Conservation (phyloP, 2,888 invertebrate species). For the Phytoseiulus persimilis region DNA sequence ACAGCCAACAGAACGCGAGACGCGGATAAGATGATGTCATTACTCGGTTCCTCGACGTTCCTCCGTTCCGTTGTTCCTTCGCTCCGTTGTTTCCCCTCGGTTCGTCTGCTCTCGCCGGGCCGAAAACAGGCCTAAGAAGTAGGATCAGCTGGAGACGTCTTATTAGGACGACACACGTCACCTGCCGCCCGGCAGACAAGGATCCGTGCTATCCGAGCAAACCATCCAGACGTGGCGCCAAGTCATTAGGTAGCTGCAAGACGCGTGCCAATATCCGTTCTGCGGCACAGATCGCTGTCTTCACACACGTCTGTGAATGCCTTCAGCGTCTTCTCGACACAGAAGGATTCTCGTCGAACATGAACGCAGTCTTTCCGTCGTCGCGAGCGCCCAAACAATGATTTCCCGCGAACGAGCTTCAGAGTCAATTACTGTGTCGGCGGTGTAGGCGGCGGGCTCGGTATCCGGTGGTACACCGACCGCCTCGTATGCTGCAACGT, state of each 20-base stretch:
- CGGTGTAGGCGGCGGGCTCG: no score
- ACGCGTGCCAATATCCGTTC: constrained; percentile 5
- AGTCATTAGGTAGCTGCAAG: background rate
- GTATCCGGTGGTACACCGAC: no score
- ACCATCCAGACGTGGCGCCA: background rate
- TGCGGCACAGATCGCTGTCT: background rate
- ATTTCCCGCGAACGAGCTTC: no score
- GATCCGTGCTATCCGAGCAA: background rate
- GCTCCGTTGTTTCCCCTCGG: background rate
- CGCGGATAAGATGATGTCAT: background rate
- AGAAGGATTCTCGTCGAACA: no score
- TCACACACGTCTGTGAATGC: background rate
- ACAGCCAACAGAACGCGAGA: background rate
- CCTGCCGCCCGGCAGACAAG: background rate
- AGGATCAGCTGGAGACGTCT: background rate
- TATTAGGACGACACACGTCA: background rate
- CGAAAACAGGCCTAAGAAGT: background rate
- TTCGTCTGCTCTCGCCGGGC: background rate
- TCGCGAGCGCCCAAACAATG: no score
- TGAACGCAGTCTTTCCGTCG: no score
- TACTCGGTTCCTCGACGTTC: background rate
- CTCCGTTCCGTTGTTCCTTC: background rate
- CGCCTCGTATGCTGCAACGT: no score
- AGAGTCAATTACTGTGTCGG: no score
- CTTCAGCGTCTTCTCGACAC: background rate